Evolutionary conservation across 2,888 invertebrate species (phyloP).

Genomic region (Pseudolycoriella hygida): DNA sequence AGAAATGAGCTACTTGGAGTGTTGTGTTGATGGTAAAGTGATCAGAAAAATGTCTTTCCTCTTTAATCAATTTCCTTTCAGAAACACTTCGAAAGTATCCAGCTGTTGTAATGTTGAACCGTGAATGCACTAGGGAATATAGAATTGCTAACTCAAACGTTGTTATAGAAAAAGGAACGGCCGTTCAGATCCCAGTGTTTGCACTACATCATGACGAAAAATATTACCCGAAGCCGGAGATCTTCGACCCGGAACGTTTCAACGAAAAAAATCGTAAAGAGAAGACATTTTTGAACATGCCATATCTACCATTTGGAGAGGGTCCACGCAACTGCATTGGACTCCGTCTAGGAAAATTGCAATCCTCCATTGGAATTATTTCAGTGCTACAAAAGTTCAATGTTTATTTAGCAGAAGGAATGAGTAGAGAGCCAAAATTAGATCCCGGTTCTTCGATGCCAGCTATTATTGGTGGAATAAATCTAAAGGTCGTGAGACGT

Average conservation of each 20-base stretch:
- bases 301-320: slow-evolving; percentile 13
- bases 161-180: slow-evolving; percentile 23
- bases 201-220: slow-evolving; percentile 28
- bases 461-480: too few species aligned
- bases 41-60: too few species aligned
- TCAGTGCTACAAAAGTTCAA: too few species aligned
- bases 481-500: too few species aligned
- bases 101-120: slow-evolving; percentile 24
- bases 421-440: too few species aligned
- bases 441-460: too few species aligned
- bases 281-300: slow-evolving; percentile 9
- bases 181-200: slow-evolving; percentile 23
- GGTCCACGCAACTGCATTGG: too few species aligned
- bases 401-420: too few species aligned
- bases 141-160: slow-evolving; percentile 20
- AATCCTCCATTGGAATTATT: too few species aligned
- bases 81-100: slow-evolving; percentile 30
- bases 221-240: slow-evolving; percentile 26
- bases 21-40: too few species aligned
- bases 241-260: slow-evolving; percentile 30
- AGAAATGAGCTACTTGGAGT: background rate
- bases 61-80: slow-evolving; percentile 8
- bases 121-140: slow-evolving; percentile 24
- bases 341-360: too few species aligned
- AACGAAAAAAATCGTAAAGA: slow-evolving; percentile 11